A percentile compares a stretch with the other conserved stretches of the same genome.
phyloP scores from a whole-genome alignment of 92 coral and sea anemone species.

The Parazoanthus atlanticus region DNA sequence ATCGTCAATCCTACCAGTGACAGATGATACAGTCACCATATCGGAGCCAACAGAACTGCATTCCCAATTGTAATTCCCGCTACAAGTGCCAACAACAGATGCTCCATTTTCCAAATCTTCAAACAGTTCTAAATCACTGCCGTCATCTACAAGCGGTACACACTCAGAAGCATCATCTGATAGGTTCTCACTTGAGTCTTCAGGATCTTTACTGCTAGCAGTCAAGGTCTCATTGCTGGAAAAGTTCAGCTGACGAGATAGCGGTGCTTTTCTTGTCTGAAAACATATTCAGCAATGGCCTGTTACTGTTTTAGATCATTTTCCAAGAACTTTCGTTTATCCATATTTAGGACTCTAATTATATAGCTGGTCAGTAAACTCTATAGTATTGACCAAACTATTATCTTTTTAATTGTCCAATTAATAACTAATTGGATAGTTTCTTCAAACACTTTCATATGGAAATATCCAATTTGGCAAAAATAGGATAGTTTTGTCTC shows the following conservation, averaged over 20 bases:
- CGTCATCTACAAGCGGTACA: not conserved
- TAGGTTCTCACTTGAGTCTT: not conserved
- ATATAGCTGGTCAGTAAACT: too few species aligned
- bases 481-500: too few species aligned
- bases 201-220: not conserved
- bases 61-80: not conserved
- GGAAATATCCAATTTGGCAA: too few species aligned
- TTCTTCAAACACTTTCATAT: too few species aligned
- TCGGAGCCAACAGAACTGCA: not conserved
- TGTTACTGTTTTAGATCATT: not conserved
- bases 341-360: too few species aligned
- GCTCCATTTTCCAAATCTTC: not conserved
- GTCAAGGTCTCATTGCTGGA: not conserved
- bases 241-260: constrained; percentile 35
- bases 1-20: not conserved
- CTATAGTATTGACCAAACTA: too few species aligned
- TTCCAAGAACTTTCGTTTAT: not conserved
- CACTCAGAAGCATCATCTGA: not conserved
- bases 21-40: not conserved
- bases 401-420: too few species aligned
- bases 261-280: constrained; percentile 12
- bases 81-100: not conserved
- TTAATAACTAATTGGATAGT: too few species aligned
- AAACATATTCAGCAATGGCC: not conserved
- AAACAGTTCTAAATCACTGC: constrained; percentile 29